These are phyloP conservation scores for Peucedramus taeniatus DNA, from an alignment of 2,113 vertebrate species.

Conservation along the genomic window DNA sequence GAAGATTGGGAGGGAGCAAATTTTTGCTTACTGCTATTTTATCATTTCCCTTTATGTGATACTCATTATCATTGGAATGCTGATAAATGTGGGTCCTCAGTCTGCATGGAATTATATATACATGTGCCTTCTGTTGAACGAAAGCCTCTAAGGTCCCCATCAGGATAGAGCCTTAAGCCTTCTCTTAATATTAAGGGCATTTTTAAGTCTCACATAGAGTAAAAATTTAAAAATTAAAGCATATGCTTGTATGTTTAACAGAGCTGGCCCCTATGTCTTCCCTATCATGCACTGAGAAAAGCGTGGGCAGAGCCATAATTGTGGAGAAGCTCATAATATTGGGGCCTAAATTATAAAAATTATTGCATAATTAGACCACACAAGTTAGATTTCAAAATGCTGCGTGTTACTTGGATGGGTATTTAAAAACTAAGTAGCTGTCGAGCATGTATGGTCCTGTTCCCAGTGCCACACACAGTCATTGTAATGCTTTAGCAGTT, in stretches of 20 bases:
- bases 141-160: neutral
- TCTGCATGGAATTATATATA: neutral
- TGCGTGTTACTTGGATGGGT: constrained; percentile 38
- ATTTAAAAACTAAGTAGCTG: constrained; percentile 59
- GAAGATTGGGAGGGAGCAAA: neutral
- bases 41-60: neutral
- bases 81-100: neutral
- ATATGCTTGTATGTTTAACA: neutral
- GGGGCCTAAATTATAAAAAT: constrained; percentile 60
- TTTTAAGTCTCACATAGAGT: neutral
- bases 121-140: neutral
- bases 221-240: neutral
- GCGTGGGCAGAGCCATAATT: constrained; percentile 48
- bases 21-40: neutral
- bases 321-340: constrained; percentile 60
- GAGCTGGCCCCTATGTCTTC: constrained; percentile 7
- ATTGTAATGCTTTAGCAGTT: constrained; percentile 65
- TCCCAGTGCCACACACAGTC: constrained; percentile 64
- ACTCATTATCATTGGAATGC: neutral
- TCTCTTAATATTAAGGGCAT: neutral
- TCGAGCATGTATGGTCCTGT: constrained; percentile 46
- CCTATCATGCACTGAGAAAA: constrained; percentile 46
- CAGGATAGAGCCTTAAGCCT: neutral
- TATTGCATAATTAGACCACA: constrained; percentile 66
- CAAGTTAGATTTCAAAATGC: constrained; percentile 63